Base-by-base conservation (phyloP, 2,888 invertebrate genomes). In the Oegoconia quadripuncta region DNA sequence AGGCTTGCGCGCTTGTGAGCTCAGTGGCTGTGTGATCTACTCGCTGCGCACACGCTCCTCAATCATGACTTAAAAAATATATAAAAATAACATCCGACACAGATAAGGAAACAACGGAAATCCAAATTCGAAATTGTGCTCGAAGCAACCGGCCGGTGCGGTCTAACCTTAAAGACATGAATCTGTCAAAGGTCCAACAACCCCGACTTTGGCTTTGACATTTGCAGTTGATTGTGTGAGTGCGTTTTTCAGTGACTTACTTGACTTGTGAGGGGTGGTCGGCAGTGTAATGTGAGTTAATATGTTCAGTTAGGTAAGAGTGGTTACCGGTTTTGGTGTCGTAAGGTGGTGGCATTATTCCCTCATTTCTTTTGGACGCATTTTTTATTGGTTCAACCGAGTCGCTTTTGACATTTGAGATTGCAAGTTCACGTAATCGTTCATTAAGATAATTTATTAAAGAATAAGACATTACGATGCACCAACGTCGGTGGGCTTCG, bases 11-110 rank as follows among this genome's bases (percentile, higher is more conserved):
- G 80, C 74, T 77, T 69, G 71, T 37, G 59, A 50, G 74, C 79
- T 86, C 87, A 87, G 87, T 87, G 78, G 65, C 70, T 50, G 69
- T 67, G 83, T 86, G 83, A 78, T 78, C 86, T 83, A 87, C 80
- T 69, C 71, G 76, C 66, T 55, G 81, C 70, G 72, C 75, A 86
- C 82, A 87, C 87, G 87, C 84, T 73, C 74, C 64, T 67, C 9
- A 9, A 56, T 44, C 48, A 76, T 74, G 71, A 64, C 59, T 68
- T 68, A 64, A 68, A 63, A 33, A 38, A 35, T 13, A 26, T 15
- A 20, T n/a, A n/a, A n/a, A n/a, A n/a, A n/a, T n/a, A n/a, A n/a
- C n/a, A n/a, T 25, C 27, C 16, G 25, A 25, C 20, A 16, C n/a
- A 23, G 17, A 20, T 28, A 17, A 28, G 28, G 9, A 9, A n/a